phyloP scores from a whole-genome alignment of 37 sponge, comb jelly and placozoan genomes.

The Geodia barretti region DNA sequence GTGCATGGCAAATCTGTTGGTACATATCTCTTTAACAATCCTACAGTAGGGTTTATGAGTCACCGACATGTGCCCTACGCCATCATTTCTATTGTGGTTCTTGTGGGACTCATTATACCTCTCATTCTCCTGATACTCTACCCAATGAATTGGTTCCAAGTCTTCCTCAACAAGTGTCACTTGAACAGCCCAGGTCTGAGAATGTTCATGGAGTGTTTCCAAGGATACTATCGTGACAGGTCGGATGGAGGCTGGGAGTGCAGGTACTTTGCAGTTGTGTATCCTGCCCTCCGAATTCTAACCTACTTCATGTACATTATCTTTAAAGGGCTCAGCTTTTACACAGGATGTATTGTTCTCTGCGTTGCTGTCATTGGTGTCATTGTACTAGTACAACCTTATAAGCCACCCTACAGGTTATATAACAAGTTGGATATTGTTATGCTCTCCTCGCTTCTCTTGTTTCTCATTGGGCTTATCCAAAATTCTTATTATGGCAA shows the following conservation, averaged over 20 bases:
- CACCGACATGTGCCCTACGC: background rate
- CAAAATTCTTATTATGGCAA: too few species aligned
- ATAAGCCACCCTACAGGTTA: background rate
- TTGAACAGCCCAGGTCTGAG: background rate
- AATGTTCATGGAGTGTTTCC: slow-evolving; percentile 8
- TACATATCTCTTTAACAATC: background rate
- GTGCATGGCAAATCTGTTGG: background rate
- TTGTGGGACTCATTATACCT: slow-evolving; percentile 1
- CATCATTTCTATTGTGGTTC: background rate
- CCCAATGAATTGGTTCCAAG: background rate
- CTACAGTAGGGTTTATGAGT: slow-evolving; percentile 3
- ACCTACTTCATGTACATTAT: background rate
- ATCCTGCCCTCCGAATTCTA: background rate
- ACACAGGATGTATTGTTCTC: background rate
- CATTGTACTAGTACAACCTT: background rate
- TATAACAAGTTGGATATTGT: background rate
- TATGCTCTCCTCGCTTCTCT: background rate
- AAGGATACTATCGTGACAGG: background rate
- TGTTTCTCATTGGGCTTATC: background rate
- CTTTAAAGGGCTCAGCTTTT: background rate
- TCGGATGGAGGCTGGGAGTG: background rate
- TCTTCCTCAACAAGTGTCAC: background rate
- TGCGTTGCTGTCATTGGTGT: background rate
- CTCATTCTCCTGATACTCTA: slow-evolving; percentile 3
- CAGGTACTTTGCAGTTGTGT: slow-evolving; percentile 3